Evolutionary conservation across 2,888 invertebrate species (phyloP).

Genomic region (Conomelus anceps): DNA sequence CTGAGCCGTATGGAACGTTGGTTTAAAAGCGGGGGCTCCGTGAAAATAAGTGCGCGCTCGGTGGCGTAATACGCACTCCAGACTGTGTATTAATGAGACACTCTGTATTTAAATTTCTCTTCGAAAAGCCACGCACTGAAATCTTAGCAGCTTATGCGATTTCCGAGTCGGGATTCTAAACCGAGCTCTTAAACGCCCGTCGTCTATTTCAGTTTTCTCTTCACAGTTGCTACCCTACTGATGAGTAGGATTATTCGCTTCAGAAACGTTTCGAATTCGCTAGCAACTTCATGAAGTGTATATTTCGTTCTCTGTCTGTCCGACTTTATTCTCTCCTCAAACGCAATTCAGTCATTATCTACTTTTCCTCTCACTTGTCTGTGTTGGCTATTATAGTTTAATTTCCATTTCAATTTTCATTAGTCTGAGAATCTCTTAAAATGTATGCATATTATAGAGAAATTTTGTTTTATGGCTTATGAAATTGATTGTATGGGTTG

Average conservation of each 20-base stretch:
- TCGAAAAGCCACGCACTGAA: not conserved
- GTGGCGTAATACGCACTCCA: not conserved
- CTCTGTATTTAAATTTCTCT: not conserved
- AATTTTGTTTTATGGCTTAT: too few relatives aligned
- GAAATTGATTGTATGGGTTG: too few relatives aligned
- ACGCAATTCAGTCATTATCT: not conserved
- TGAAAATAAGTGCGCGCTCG: not conserved
- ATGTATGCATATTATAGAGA: too few relatives aligned
- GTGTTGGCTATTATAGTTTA: not conserved
- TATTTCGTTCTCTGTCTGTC: not conserved
- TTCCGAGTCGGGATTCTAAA: not conserved
- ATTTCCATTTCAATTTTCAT: not conserved
- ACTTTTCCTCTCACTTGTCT: not conserved
- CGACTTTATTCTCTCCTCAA: not conserved
- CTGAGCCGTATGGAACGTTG: not conserved
- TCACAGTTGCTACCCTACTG: not conserved
- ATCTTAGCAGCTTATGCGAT: not conserved
- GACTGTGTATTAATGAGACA: not conserved
- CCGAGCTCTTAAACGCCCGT: not conserved
- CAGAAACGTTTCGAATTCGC: not conserved
- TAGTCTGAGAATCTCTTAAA: too few relatives aligned
- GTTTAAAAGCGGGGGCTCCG: not conserved
- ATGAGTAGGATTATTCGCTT: not conserved
- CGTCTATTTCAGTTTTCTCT: not conserved
- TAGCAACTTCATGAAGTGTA: not conserved